Percentiles rank a stretch among this genome's conserved stretches.
These are phyloP conservation scores for Papilio gigon DNA, from an alignment of 2,888 invertebrate genomes.

Conservation along the genomic window DNA sequence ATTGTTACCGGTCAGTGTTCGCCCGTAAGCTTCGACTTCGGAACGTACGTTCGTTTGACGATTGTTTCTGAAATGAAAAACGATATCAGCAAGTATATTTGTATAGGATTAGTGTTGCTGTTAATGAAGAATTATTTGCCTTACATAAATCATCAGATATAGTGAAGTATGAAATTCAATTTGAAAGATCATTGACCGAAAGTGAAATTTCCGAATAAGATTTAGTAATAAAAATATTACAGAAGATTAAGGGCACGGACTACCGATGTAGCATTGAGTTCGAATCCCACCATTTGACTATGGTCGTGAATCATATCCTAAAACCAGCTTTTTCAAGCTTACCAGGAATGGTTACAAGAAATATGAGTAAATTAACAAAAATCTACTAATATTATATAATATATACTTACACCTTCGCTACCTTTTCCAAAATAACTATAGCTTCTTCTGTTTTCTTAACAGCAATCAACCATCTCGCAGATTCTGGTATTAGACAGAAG, in stretches of 20 bases:
- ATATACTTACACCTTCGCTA: slow-evolving; percentile 81
- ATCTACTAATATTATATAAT: too few relatives aligned
- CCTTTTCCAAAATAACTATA: slow-evolving; percentile 83
- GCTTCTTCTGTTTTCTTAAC: slow-evolving; percentile 86
- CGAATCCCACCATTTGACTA: too few relatives aligned
- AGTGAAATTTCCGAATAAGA: background rate
- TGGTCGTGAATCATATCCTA: too few relatives aligned
- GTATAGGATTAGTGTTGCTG: too few relatives aligned
- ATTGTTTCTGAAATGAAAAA: slow-evolving; percentile 70
- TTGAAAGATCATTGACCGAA: background rate
- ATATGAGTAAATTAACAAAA: too few relatives aligned
- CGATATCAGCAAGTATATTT: background rate
- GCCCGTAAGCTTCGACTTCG: slow-evolving; percentile 67
- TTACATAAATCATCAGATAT: too few relatives aligned
- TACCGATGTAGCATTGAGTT: too few relatives aligned
- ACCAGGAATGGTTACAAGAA: too few relatives aligned
- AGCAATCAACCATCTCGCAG: slow-evolving; percentile 90
- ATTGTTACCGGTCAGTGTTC: slow-evolving; percentile 56
- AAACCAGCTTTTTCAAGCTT: too few relatives aligned
- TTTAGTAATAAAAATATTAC: background rate
- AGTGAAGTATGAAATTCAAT: background rate
- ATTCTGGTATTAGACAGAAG: slow-evolving; percentile 88
- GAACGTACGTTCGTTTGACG: slow-evolving; percentile 71
- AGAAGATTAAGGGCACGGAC: too few relatives aligned
- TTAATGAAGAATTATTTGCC: too few relatives aligned